These are phyloP conservation scores for Crematogaster levior DNA, from an alignment of 2,888 invertebrate genomes.

Conservation along the genomic window DNA sequence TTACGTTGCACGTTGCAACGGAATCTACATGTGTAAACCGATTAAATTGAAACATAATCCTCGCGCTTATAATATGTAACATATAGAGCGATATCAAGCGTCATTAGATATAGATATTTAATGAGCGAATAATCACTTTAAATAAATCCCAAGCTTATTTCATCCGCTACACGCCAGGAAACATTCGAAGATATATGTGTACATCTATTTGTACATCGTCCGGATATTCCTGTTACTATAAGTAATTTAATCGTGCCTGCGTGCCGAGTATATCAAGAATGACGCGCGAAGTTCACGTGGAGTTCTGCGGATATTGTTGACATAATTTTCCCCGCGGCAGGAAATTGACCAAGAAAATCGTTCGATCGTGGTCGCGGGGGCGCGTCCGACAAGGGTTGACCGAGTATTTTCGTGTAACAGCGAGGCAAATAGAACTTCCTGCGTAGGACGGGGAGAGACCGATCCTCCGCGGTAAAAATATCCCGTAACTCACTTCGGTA, in stretches of 20 bases:
- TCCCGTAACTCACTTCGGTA: conserved; percentile 83
- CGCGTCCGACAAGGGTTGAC: not conserved
- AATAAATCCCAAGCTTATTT: conserved; percentile 1
- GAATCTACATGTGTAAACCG: not conserved
- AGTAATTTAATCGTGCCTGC: not conserved
- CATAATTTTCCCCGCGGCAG: conserved; percentile 3
- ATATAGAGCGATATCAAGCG: conserved; percentile 5
- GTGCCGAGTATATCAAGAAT: not conserved
- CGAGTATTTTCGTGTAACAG: conserved; percentile 49
- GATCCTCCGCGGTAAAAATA: conserved; percentile 81
- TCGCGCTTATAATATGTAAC: not conserved
- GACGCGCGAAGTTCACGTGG: not conserved
- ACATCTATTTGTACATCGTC: not conserved
- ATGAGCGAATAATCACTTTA: conserved; percentile 11
- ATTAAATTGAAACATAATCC: conserved; percentile 10
- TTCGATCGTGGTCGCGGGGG: conserved; percentile 10
- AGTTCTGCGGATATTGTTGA: conserved; percentile 11
- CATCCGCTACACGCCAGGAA: not conserved
- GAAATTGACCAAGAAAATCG: conserved; percentile 35
- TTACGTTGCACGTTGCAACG: conserved; percentile 4
- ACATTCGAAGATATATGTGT: not conserved
- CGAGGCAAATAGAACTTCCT: conserved; percentile 75
- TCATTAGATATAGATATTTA: conserved; percentile 17
- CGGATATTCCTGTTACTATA: not conserved
- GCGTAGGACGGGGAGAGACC: conserved; percentile 80